Conservation (phyloP, 2,888 invertebrate genomes). For the Mongoloraphidia duomilia region DNA sequence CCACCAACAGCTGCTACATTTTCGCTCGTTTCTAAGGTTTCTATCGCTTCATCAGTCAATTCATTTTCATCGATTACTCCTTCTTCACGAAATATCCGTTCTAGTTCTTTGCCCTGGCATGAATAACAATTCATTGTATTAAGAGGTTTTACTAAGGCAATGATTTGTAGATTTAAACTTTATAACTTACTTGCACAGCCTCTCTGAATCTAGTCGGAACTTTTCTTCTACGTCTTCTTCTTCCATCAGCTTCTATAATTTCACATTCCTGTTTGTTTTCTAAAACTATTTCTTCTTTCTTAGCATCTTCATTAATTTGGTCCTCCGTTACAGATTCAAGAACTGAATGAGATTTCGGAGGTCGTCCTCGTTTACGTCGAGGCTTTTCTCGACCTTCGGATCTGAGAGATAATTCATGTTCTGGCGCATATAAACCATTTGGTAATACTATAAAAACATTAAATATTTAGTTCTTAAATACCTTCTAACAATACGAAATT, state of each 20-base stretch:
- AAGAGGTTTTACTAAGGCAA: not conserved
- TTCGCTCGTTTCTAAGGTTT: constrained; percentile 21
- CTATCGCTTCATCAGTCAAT: constrained; percentile 28
- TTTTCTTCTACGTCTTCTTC: constrained; percentile 43
- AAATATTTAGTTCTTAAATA: not conserved
- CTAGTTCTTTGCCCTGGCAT: constrained; percentile 54
- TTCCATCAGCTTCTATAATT: constrained; percentile 30
- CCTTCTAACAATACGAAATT: not conserved
- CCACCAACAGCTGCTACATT: constrained; percentile 16
- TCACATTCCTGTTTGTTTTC: constrained; percentile 15
- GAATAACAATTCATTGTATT: not conserved
- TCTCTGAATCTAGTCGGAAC: constrained; percentile 46
- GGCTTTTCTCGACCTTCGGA: constrained; percentile 51
- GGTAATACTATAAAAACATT: constrained; percentile 34
- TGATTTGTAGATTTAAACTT: constrained; percentile 1
- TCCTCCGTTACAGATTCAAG: constrained; percentile 15
- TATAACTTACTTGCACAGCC: constrained; percentile 40
- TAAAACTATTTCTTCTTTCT: constrained; percentile 16
- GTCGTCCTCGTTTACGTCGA: constrained; percentile 52
- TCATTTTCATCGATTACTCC: constrained; percentile 52
- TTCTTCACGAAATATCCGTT: constrained; percentile 55
- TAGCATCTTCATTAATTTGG: constrained; percentile 15
- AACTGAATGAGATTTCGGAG: constrained; percentile 39
- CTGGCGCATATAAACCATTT: constrained; percentile 45
- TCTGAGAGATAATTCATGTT: constrained; percentile 48